Evolutionary conservation across 2,113 vertebrate species (phyloP).

Genomic region (Asarcornis scutulata): DNA sequence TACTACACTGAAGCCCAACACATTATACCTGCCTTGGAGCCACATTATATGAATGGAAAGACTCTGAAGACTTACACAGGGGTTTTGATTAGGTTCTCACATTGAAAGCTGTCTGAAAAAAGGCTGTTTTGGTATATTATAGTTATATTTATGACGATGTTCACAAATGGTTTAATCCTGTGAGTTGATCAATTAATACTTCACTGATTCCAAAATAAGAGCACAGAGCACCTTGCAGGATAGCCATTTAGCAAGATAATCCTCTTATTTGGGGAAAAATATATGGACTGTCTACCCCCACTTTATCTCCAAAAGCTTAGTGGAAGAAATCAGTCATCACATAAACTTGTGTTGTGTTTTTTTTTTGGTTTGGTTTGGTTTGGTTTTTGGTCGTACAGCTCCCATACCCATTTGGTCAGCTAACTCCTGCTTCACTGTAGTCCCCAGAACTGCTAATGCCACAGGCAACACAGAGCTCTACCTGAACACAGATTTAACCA

Average conservation of each 20-base stretch:
- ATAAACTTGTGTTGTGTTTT: not conserved
- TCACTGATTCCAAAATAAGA: not conserved
- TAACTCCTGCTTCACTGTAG: not conserved
- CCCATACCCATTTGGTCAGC: not conserved
- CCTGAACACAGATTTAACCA: not conserved
- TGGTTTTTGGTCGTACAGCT: not conserved
- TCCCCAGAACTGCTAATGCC: not conserved
- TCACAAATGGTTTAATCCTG: not conserved
- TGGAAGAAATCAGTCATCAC: not conserved
- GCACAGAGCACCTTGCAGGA: not conserved
- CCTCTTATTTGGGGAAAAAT: not conserved
- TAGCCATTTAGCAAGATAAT: not conserved
- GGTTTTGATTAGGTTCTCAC: not conserved
- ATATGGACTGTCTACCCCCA: not conserved
- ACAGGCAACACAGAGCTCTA: not conserved
- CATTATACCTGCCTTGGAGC: not conserved
- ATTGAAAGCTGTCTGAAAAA: not conserved
- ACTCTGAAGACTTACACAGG: not conserved
- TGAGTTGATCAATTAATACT: not conserved
- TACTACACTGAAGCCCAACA: not conserved
- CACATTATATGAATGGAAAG: not conserved
- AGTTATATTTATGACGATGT: not conserved
- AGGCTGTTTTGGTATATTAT: not conserved
- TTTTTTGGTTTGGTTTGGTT: not conserved
- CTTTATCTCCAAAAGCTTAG: not conserved